Evolutionary conservation across 2,113 vertebrate genomes (phyloP).

Genomic region (Noturus placidus): DNA sequence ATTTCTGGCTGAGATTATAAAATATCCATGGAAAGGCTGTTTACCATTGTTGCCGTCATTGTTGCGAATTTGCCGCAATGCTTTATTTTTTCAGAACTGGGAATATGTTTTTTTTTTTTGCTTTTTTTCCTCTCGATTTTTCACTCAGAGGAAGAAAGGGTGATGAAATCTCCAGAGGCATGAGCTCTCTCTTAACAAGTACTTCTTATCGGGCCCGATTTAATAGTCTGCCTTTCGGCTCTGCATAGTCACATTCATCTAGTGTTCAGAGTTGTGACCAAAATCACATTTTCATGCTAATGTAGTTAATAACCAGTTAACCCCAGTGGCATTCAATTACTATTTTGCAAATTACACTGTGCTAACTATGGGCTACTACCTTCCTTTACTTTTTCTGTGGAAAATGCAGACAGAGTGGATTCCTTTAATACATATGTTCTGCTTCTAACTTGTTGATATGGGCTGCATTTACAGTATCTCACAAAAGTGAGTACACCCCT

Average conservation of each 20-base stretch:
- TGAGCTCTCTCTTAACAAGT: not conserved
- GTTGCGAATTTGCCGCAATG: not conserved
- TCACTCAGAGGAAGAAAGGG: conserved; percentile 1
- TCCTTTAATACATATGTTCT: not conserved
- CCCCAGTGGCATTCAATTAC: not conserved
- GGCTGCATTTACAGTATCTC: not conserved
- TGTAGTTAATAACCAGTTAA: conserved; percentile 20
- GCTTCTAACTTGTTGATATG: not conserved
- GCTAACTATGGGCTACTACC: conserved; percentile 1
- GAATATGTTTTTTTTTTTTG: not conserved
- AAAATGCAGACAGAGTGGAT: not conserved
- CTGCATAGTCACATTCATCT: not conserved
- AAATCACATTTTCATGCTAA: conserved; percentile 32
- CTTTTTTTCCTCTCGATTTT: not conserved
- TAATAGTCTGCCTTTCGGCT: not conserved
- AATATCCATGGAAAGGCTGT: conserved; percentile 5
- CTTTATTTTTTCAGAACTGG: not conserved
- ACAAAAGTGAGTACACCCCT: too few relatives aligned
- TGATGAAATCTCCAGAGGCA: not conserved
- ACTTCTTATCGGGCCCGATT: not conserved
- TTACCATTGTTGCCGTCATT: not conserved
- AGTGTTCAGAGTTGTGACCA: not conserved
- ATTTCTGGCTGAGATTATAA: not conserved
- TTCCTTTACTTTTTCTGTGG: not conserved
- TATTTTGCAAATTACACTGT: not conserved